Evolutionary conservation across 2,797 vertebrate genomes (phyloP).

Genomic region (Remorina albescens): DNA sequence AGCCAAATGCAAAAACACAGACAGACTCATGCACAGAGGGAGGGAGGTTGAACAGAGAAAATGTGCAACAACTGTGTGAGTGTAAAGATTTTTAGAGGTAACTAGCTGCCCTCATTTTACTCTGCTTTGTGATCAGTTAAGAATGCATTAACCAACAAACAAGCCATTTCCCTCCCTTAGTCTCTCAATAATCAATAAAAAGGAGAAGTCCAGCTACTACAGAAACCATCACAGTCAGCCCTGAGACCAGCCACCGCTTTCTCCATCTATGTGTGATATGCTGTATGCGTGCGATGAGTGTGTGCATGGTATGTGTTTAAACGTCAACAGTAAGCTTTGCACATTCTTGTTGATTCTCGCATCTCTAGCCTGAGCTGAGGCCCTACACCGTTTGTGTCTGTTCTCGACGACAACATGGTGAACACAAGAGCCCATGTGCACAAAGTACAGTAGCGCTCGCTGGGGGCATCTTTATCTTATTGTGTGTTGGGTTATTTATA

Average conservation of each 20-base stretch:
- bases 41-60: conserved; percentile 54
- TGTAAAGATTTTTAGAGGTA: conserved; percentile 53
- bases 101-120: conserved; percentile 44
- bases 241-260: conserved; percentile 7
- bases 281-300: neutral
- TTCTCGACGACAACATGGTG: conserved; percentile 18
- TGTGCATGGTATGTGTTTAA: neutral
- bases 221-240: too few species aligned
- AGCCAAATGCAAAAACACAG: conserved; percentile 33
- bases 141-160: conserved; percentile 58
- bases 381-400: conserved; percentile 5
- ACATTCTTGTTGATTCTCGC: conserved; percentile 30
- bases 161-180: conserved; percentile 35
- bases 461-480: conserved; percentile 63
- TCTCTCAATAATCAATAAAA: conserved; percentile 48
- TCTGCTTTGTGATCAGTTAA: conserved; percentile 50
- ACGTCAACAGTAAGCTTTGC: neutral
- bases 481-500: conserved; percentile 81
- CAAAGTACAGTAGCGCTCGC: conserved; percentile 62
- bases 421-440: conserved; percentile 29
- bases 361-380: conserved; percentile 6
- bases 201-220: too few species aligned
- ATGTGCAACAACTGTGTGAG: conserved; percentile 18
- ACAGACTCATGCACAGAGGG: conserved; percentile 28
- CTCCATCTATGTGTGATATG: conserved; percentile 25